Conservation (phyloP, 2,797 vertebrate genomes). For the Melanotaenia boesemani region DNA sequence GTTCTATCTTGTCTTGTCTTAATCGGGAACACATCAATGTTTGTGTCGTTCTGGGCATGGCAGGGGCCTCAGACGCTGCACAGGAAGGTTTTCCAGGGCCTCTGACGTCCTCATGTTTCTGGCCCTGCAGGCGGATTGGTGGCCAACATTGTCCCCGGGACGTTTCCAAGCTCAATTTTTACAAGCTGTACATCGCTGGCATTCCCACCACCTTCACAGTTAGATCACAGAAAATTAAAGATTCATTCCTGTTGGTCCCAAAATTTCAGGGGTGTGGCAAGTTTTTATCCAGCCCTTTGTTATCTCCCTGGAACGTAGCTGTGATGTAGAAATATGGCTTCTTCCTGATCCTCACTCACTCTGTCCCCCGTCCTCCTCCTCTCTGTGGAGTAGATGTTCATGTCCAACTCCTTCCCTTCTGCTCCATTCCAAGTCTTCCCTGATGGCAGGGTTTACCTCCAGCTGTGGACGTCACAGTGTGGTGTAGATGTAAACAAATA, state of each 20-base stretch:
- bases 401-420: constrained; percentile 22
- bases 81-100: too few species aligned
- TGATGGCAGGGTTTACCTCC: neutral
- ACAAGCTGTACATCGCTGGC: constrained; percentile 2
- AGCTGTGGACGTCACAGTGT: constrained; percentile 82
- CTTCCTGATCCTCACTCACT: constrained; percentile 21
- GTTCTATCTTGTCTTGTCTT: neutral
- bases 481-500: constrained; percentile 93
- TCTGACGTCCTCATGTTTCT: neutral
- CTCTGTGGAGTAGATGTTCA: constrained; percentile 38
- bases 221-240: constrained; percentile 8
- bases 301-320: constrained; percentile 74
- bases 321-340: constrained; percentile 45
- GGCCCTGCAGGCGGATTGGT: neutral
- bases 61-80: too few species aligned
- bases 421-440: neutral
- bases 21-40: neutral
- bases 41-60: too few species aligned
- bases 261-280: neutral
- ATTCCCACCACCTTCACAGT: neutral
- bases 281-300: constrained; percentile 60
- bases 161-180: neutral
- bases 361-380: constrained; percentile 20
- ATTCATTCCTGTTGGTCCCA: constrained; percentile 26
- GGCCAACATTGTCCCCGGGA: neutral